Conservation (phyloP, 2,888 invertebrate genomes). For the Microctonus aethiopoides region DNA sequence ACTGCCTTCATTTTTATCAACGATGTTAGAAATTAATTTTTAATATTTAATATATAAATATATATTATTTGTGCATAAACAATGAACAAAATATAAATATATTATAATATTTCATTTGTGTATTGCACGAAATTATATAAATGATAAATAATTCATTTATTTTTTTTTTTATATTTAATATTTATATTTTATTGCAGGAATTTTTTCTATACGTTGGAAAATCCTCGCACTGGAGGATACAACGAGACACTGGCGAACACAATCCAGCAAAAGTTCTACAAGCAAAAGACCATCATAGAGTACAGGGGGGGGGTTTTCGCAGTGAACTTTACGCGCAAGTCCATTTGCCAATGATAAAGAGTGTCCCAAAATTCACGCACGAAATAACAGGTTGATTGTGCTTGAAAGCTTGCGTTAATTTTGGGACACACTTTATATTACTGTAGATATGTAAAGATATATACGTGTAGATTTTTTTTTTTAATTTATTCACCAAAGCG, state of each 20-base stretch:
- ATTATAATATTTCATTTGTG: too few relatives aligned
- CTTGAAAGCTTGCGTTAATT: too few relatives aligned
- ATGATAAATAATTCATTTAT: not conserved
- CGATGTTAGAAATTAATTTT: not conserved
- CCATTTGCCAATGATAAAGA: not conserved
- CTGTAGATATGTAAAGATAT: too few relatives aligned
- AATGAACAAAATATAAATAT: too few relatives aligned
- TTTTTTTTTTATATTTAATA: not conserved
- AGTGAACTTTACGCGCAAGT: not conserved
- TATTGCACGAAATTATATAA: too few relatives aligned
- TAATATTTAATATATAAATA: not conserved
- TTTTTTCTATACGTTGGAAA: not conserved
- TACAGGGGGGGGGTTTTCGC: not conserved
- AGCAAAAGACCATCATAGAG: not conserved
- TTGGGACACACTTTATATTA: too few relatives aligned
- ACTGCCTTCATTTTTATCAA: slow-evolving; percentile 46
- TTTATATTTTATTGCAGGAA: not conserved
- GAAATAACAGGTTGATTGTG: too few relatives aligned
- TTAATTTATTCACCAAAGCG: not conserved
- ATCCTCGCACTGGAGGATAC: not conserved
- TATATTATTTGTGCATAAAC: too few relatives aligned
- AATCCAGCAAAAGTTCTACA: not conserved
- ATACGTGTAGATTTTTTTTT: not conserved
- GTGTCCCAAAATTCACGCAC: too few relatives aligned
- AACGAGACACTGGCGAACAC: not conserved